Evolutionary conservation across 2,113 vertebrate genomes (phyloP).

Genomic region (Epinephelus moara): DNA sequence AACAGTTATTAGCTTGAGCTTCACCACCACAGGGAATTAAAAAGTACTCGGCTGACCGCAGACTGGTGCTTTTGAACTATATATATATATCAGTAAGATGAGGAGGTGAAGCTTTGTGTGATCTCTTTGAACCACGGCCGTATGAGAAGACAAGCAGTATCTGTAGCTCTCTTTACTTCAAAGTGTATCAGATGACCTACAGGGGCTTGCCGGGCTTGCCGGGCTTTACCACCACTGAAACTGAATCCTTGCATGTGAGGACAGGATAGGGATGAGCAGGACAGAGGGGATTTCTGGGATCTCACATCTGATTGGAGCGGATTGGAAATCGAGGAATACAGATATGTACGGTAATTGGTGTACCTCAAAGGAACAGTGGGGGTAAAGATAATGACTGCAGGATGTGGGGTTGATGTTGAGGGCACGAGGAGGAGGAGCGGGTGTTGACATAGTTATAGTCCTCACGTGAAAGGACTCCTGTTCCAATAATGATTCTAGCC

Average conservation of each 20-base stretch:
- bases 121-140: slow-evolving; percentile 13
- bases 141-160: slow-evolving; percentile 14
- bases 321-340: slow-evolving; percentile 17
- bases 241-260: not conserved
- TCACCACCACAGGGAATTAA: slow-evolving; percentile 26
- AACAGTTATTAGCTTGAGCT: slow-evolving; percentile 30
- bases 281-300: slow-evolving; percentile 23
- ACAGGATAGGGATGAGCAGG: not conserved
- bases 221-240: slow-evolving; percentile 2
- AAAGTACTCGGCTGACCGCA: slow-evolving; percentile 11
- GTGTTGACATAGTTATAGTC: slow-evolving; percentile 31
- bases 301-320: slow-evolving; percentile 16
- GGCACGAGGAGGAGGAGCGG: slow-evolving; percentile 33
- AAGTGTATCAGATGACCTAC: slow-evolving; percentile 11
- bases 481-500: slow-evolving; percentile 50
- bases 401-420: slow-evolving; percentile 26
- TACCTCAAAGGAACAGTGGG: slow-evolving; percentile 25
- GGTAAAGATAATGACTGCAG: slow-evolving; percentile 34
- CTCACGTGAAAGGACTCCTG: slow-evolving; percentile 29
- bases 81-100: slow-evolving; percentile 5
- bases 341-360: slow-evolving; percentile 27
- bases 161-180: slow-evolving; percentile 19
- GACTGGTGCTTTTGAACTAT: slow-evolving; percentile 39
- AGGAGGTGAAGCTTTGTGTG: slow-evolving; percentile 7
- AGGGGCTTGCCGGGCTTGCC: slow-evolving; percentile 13